Conservation (phyloP, 2,797 vertebrate genomes). For the Florisuga fusca region DNA sequence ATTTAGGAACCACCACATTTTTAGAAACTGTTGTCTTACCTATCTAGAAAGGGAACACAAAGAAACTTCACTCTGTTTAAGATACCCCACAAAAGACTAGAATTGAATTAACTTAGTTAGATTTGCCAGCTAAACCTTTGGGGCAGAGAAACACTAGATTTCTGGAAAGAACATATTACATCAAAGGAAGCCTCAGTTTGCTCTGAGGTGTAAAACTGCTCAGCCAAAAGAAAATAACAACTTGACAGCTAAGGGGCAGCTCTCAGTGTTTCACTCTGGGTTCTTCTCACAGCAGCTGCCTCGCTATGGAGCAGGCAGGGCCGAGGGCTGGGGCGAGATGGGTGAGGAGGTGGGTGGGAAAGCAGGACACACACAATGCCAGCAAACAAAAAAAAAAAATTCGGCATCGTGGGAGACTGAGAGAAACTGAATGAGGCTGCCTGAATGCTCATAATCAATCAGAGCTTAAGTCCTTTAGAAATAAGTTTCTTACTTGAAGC, state of each 20-base stretch:
- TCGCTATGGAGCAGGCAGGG: background rate
- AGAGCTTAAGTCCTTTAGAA: constrained; percentile 47
- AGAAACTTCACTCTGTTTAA: constrained; percentile 71
- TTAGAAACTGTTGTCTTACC: constrained; percentile 67
- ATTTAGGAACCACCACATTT: constrained; percentile 77
- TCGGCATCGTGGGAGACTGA: constrained; percentile 13
- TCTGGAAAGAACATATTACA: constrained; percentile 8
- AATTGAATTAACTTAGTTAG: constrained; percentile 62
- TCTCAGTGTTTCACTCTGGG: background rate
- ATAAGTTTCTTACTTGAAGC: constrained; percentile 44
- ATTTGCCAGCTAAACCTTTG: constrained; percentile 30
- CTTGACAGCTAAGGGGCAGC: constrained; percentile 11
- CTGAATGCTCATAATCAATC: background rate
- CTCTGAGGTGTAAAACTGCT: constrained; percentile 31
- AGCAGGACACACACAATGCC: background rate
- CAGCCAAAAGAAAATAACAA: background rate
- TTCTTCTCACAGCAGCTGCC: constrained; percentile 43
- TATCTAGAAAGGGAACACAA: constrained; percentile 69
- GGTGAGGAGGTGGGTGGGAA: constrained; percentile 44
- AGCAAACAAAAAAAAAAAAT: background rate
- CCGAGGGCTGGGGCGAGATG: background rate
- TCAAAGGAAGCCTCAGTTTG: constrained; percentile 28
- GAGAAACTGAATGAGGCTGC: background rate
- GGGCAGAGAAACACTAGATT: background rate
- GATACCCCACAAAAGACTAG: constrained; percentile 57